A percentile compares a stretch with the other conserved stretches of the same genome.
Evolutionary conservation across 2,888 invertebrate species (phyloP).

Genomic region (Ichneumon xanthorius): DNA sequence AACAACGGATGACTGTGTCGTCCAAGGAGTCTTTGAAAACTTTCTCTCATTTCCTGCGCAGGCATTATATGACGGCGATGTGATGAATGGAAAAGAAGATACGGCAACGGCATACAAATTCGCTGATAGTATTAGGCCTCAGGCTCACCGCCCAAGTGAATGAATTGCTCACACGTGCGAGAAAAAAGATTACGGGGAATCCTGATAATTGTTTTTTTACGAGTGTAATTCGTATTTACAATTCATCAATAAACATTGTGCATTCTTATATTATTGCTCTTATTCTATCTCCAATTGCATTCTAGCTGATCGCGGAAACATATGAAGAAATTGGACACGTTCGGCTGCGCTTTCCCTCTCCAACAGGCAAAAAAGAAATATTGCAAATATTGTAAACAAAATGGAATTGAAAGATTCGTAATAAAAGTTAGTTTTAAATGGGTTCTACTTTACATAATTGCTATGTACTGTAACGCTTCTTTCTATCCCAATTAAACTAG

Average conservation of each 20-base stretch:
- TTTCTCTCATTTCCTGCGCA: background rate
- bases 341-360: background rate
- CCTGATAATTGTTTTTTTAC: too few species aligned
- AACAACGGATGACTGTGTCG: background rate
- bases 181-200: background rate
- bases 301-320: background rate
- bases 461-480: background rate
- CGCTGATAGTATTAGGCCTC: background rate
- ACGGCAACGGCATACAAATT: background rate
- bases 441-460: background rate
- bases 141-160: background rate
- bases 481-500: background rate
- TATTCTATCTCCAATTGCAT: background rate
- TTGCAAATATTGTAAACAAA: background rate
- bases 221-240: background rate
- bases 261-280: background rate
- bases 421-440: background rate
- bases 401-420: background rate
- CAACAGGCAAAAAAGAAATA: background rate
- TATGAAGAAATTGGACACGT: background rate
- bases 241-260: background rate
- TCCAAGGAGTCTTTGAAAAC: background rate
- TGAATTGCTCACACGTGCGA: background rate
- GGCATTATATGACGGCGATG: background rate
- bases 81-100: background rate